Conservation (phyloP, 1,140 invertebrate genomes). For the Samia ricini region DNA sequence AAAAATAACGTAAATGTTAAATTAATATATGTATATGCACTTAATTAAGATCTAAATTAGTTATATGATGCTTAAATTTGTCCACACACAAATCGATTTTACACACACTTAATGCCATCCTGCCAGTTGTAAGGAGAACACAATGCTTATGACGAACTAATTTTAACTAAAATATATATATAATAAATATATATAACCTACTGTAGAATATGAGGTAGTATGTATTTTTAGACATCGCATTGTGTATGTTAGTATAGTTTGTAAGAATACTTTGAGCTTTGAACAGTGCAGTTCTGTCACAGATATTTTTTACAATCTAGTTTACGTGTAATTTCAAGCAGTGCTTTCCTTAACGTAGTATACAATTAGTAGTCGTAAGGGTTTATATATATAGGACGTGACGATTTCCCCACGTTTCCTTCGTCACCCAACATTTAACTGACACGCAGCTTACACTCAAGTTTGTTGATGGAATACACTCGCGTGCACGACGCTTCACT, state of each 20-base stretch:
- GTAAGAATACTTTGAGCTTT: slow-evolving; percentile 74
- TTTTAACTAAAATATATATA: slow-evolving; percentile 56
- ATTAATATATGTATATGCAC: slow-evolving; percentile 64
- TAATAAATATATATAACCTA: slow-evolving; percentile 66
- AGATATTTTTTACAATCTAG: slow-evolving; percentile 66
- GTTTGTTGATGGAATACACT: neutral
- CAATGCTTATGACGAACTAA: slow-evolving; percentile 75
- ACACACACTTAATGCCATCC: slow-evolving; percentile 71
- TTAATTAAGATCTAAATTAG: slow-evolving; percentile 65
- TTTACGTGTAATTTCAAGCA: slow-evolving; percentile 30
- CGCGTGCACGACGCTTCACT: slow-evolving; percentile 15
- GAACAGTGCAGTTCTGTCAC: slow-evolving; percentile 62
- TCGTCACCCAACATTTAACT: neutral
- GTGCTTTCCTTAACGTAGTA: neutral
- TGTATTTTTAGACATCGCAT: slow-evolving; percentile 77
- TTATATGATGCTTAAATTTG: slow-evolving; percentile 70
- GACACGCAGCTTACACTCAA: slow-evolving; percentile 5
- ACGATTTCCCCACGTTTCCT: neutral
- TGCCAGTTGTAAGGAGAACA: slow-evolving; percentile 70
- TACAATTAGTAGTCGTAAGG: neutral
- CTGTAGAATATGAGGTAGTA: slow-evolving; percentile 67
- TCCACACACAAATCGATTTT: slow-evolving; percentile 75
- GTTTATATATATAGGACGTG: slow-evolving; percentile 3
- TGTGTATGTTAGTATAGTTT: slow-evolving; percentile 73
- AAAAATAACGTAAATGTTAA: slow-evolving; percentile 62